Evolutionary conservation across 1,140 invertebrate species (phyloP), one percentile per base, ranked within the genome.

Genomic region (Tetragnatha versicolor): DNA sequence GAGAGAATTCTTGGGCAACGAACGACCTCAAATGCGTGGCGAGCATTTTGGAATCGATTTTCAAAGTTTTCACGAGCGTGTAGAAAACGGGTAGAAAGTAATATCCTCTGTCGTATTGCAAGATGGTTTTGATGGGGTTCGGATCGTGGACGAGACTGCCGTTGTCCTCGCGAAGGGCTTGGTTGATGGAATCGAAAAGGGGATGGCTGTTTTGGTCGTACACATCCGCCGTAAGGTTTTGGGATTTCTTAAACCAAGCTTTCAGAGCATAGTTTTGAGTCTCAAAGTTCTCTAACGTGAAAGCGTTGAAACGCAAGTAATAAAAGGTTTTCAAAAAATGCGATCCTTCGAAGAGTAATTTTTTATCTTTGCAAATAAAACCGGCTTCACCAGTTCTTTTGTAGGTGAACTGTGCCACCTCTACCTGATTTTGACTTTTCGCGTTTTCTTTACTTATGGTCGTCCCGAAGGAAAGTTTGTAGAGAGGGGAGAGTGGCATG

Each of bases 51-150:
- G 53, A 31, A 4, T 9, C 2, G 2, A 61, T 49, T 12, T 47
- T 33, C 3, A 61, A 47, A 12, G 45, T 7, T 33, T 61, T 35
- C 14, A 12, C 29, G 1, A 61, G 35, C 1, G 53, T 39, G 61
- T 61, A 73, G 61, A 73, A 73, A 0, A 55, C 53, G 10, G 70
- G 70, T 49, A 73, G 33, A 73, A 73, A 73, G 49, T 73, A 73
- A 22, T 73, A 73, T 0, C 70, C 55, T 4, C 47, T 12, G 35
- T 73, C 27, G 29, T 60, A 73, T 12, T 60, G 22, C 17, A 73
- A 4, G 12, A 73, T 60, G 3, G 70, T 73, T 60, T 61, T 60
- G 4, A 61, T n/a, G 6, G 70, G 70, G 25, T 73, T 60, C 4
- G 53, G 39, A 20, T 73, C 70, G 25, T 37, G 3, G 9, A 29